Conservation (phyloP, 2,888 invertebrate species). For the Argyresthia albistria region DNA sequence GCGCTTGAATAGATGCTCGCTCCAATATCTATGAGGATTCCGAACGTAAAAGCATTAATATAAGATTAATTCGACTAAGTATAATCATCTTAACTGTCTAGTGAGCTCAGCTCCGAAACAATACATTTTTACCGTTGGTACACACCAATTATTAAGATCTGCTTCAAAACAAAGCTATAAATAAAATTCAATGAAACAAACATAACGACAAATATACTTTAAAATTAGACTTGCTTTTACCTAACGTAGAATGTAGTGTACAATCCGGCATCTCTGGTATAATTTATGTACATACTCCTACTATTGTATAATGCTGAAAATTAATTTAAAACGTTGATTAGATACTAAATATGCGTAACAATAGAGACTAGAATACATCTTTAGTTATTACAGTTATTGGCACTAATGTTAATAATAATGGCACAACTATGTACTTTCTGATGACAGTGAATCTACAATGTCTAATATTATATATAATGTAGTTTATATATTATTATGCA, state of each 20-base stretch:
- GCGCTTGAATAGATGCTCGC: neutral
- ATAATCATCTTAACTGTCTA: neutral
- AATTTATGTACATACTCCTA: constrained; percentile 44
- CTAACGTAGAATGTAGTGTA: neutral
- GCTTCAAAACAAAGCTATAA: neutral
- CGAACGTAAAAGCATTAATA: too few species aligned
- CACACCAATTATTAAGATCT: too few species aligned
- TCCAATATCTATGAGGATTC: neutral
- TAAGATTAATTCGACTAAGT: too few species aligned
- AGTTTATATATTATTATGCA: constrained; percentile 26
- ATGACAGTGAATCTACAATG: constrained; percentile 36
- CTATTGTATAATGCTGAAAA: constrained; percentile 31
- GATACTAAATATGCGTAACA: constrained; percentile 70
- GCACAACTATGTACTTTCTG: constrained; percentile 58
- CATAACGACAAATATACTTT: constrained; percentile 12
- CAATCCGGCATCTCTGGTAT: neutral
- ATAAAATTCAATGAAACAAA: constrained; percentile 1
- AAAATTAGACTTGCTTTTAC: constrained; percentile 13
- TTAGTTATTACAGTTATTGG: constrained; percentile 70
- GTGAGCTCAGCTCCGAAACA: constrained; percentile 2
- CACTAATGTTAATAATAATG: constrained; percentile 66
- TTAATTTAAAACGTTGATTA: constrained; percentile 63
- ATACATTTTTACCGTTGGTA: neutral
- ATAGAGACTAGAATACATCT: constrained; percentile 74
- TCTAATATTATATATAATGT: constrained; percentile 16